phyloP scores from a whole-genome alignment of 2,888 invertebrate genomes.

The Calameuta filiformis region DNA sequence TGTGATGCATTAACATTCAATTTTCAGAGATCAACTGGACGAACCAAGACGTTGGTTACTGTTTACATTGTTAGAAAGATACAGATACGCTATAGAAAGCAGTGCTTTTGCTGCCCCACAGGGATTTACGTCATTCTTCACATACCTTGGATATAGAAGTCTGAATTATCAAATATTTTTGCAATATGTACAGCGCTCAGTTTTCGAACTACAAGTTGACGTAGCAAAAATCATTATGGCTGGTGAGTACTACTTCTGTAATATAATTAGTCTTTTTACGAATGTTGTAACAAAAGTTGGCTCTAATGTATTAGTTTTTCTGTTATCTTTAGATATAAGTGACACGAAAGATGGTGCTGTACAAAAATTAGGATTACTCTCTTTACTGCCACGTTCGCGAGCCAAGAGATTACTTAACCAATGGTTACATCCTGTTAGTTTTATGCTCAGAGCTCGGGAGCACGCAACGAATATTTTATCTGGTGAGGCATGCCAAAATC shows the following conservation, averaged over 20 bases:
- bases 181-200: constrained; percentile 85
- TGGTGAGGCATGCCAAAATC: constrained; percentile 69
- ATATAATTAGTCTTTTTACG: not conserved
- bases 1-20: constrained; percentile 4
- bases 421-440: constrained; percentile 82
- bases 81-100: constrained; percentile 81
- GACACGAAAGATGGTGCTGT: constrained; percentile 72
- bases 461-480: constrained; percentile 84
- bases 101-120: constrained; percentile 86
- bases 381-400: constrained; percentile 80
- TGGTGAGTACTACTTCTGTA: constrained; percentile 67
- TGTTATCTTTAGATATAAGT: constrained; percentile 54
- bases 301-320: constrained; percentile 7
- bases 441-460: constrained; percentile 82
- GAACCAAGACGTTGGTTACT: constrained; percentile 77
- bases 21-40: constrained; percentile 78
- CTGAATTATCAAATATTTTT: constrained; percentile 82
- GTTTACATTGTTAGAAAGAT: constrained; percentile 84
- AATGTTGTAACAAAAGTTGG: not conserved
- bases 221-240: constrained; percentile 86
- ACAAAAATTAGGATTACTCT: constrained; percentile 79
- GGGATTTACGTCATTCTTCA: constrained; percentile 90
- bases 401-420: constrained; percentile 82
- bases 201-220: constrained; percentile 88
- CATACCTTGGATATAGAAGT: constrained; percentile 85